Base-by-base conservation (phyloP, 2,113 vertebrate species). In the Psophia crepitans region DNA sequence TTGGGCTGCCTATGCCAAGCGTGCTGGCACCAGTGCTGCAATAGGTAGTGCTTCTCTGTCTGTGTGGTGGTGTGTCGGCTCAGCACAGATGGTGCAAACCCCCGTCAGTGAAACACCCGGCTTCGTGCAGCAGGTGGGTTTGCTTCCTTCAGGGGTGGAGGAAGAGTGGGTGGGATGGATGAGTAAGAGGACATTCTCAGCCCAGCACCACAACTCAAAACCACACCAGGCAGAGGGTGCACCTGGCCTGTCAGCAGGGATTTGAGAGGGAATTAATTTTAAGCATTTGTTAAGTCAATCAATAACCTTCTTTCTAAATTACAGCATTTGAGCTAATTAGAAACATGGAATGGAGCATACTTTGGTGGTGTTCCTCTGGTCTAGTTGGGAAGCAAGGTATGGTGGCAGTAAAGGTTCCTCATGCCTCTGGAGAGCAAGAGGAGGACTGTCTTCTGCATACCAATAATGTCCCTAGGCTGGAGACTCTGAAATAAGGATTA, bases 31-130 rank as follows among this genome's bases (percentile, higher is more conserved):
- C 24, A 37, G 28, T 4, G 28, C 51, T 91, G 75, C 17, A 8
- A 43, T 12, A 56, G 61, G 66, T 22, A 54, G 15, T 1, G 20
- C n/a, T 92, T 70, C 73, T 75, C 43, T 44, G 44, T 57, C 89
- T 68, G 58, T 0, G 0, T n/a, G 51, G 44, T 48, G 74, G 20
- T 75, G 23, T 44, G 43, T 53, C 1, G 0, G 64, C 39, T 69
- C 68, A 77, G 75, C 86, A 61, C 71, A 84, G 80, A 69, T 58
- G 77, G 58, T 75, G 26, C 26, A 35, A 53, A 44, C 30, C 49
- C 44, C 15, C 4, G 5, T 33, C 74, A 78, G 0, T 26, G 19
- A 81, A 78, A 58, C 53, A 65, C 22, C 9, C 3, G 2, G 4
- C 21, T 63, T 71, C 0, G 0, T 46, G 43, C 77, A 61, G 7